phyloP scores from a whole-genome alignment of 2,888 invertebrate species.

The Thecophora atra region DNA sequence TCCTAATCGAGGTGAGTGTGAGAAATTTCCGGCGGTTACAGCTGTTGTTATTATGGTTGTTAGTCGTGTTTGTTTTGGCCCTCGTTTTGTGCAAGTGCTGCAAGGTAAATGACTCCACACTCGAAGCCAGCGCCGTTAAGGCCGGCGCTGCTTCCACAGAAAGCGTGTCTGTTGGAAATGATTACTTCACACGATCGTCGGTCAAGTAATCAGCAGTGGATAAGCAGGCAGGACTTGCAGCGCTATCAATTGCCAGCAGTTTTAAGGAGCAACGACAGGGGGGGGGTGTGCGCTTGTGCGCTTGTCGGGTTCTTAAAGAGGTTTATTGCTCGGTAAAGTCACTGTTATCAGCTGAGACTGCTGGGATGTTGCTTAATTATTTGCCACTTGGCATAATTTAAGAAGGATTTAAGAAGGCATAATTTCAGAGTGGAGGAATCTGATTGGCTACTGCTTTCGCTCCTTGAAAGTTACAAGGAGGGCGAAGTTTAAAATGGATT shows the following conservation, averaged over 20 bases:
- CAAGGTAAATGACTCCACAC: slow-evolving; percentile 31
- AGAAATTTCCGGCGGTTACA: slow-evolving; percentile 64
- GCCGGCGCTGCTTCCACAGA: too few relatives aligned
- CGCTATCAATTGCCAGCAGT: background rate
- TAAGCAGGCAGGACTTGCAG: background rate
- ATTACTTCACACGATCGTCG: slow-evolving; percentile 40
- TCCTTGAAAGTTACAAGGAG: too few relatives aligned
- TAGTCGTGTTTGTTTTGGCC: slow-evolving; percentile 42
- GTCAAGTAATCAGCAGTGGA: slow-evolving; percentile 6
- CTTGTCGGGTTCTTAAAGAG: slow-evolving; percentile 7
- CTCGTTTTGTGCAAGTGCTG: slow-evolving; percentile 30
- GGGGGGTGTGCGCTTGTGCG: background rate
- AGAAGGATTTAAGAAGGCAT: too few relatives aligned
- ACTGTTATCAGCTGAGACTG: background rate
- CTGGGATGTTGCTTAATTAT: too few relatives aligned
- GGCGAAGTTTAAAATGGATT: too few relatives aligned
- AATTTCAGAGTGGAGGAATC: too few relatives aligned
- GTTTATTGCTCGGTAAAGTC: background rate
- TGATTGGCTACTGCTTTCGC: too few relatives aligned
- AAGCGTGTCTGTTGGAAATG: slow-evolving; percentile 41
- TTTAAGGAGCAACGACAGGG: slow-evolving; percentile 1
- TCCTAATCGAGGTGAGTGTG: slow-evolving; percentile 54
- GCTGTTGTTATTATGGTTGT: slow-evolving; percentile 58
- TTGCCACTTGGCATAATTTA: too few relatives aligned
- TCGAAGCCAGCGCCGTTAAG: too few relatives aligned